phyloP scores from a whole-genome alignment of 2,888 invertebrate species.

The Apamea monoglypha region DNA sequence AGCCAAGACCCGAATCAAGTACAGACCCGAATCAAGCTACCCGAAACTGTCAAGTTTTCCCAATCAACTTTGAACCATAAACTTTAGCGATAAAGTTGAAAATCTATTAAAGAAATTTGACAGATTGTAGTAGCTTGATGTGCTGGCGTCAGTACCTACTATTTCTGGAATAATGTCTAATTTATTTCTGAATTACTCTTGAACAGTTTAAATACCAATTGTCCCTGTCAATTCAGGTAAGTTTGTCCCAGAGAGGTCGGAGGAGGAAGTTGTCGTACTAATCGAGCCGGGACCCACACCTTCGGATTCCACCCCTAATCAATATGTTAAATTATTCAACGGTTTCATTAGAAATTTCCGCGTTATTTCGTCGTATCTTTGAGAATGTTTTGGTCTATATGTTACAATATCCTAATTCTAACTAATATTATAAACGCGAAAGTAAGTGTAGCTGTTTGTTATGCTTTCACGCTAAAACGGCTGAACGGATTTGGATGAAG shows the following conservation, averaged over 20 bases:
- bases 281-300: constrained; percentile 37
- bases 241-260: constrained; percentile 22
- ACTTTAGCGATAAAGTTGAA: too few relatives aligned
- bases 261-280: constrained; percentile 25
- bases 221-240: constrained; percentile 14
- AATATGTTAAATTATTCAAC: constrained; percentile 59
- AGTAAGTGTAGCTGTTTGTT: too few relatives aligned
- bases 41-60: too few relatives aligned
- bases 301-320: constrained; percentile 34
- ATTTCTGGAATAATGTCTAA: neutral
- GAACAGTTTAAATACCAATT: neutral
- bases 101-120: too few relatives aligned
- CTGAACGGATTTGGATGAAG: too few relatives aligned
- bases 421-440: too few relatives aligned
- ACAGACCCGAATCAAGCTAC: too few relatives aligned
- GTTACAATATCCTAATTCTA: neutral
- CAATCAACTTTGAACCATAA: too few relatives aligned
- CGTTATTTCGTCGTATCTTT: constrained; percentile 1
- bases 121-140: too few relatives aligned
- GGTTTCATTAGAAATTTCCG: constrained; percentile 44
- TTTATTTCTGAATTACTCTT: neutral
- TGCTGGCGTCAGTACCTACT: neutral
- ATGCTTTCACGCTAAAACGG: too few relatives aligned
- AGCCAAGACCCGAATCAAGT: neutral
- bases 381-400: neutral